A percentile compares a stretch with the other conserved stretches of the same genome.
Evolutionary conservation across 92 coral and sea anemone genomes (phyloP).

Genomic region (Chrysogorgia sp.): DNA sequence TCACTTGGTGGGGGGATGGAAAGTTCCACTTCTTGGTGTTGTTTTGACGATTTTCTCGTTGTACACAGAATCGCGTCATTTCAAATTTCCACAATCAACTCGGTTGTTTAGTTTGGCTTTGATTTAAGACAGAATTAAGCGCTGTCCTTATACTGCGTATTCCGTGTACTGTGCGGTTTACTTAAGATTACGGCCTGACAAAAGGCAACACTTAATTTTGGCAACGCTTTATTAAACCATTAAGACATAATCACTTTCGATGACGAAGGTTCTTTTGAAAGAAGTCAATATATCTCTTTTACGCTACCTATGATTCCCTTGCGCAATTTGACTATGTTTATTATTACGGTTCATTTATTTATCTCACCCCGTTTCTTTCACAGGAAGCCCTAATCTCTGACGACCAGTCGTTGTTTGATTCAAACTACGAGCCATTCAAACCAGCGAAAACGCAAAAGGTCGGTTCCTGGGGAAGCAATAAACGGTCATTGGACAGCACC

Average conservation of each 20-base stretch:
- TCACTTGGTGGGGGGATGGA: not conserved
- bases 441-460: slow-evolving; percentile 76
- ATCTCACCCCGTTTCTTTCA: not conserved
- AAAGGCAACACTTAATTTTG: slow-evolving; percentile 39
- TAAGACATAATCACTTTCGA: slow-evolving; percentile 28
- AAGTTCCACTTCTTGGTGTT: not conserved
- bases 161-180: slow-evolving; percentile 31
- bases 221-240: slow-evolving; percentile 45
- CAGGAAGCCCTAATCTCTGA: slow-evolving; percentile 73
- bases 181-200: slow-evolving; percentile 35
- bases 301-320: slow-evolving; percentile 30
- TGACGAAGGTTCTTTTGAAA: slow-evolving; percentile 19
- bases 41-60: not conserved
- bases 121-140: slow-evolving; percentile 4
- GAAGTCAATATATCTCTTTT: too few relatives aligned
- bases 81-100: slow-evolving; percentile 13
- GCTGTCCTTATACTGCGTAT: not conserved
- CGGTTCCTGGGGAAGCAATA: slow-evolving; percentile 73
- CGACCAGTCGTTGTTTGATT: slow-evolving; percentile 93
- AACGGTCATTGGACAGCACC: slow-evolving; percentile 75
- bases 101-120: slow-evolving; percentile 35
- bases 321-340: slow-evolving; percentile 12
- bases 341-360: not conserved
- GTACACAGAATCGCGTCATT: not conserved
- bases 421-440: slow-evolving; percentile 89